These are phyloP conservation scores for Phasia obesa DNA, from an alignment of 2,888 invertebrate genomes.

Conservation along the genomic window DNA sequence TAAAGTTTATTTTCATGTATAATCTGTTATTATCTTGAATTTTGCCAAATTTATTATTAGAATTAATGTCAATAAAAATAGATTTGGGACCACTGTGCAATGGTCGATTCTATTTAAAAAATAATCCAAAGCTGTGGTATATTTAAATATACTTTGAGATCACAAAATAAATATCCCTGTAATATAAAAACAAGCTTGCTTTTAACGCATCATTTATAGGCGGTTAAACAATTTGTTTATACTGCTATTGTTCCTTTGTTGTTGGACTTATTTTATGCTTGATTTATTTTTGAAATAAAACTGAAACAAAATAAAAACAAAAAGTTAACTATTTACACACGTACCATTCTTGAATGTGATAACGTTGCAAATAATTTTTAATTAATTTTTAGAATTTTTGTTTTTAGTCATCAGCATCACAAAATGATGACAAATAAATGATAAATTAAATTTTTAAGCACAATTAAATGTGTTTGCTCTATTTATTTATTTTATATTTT, in stretches of 20 bases:
- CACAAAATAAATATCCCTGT: too few relatives aligned
- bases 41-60: too few relatives aligned
- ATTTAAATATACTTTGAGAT: too few relatives aligned
- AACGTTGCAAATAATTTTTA: conserved; percentile 2
- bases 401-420: conserved; percentile 46
- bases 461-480: conserved; percentile 34
- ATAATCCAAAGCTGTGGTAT: too few relatives aligned
- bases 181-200: conserved; percentile 29
- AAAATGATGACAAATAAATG: conserved; percentile 32
- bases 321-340: not conserved
- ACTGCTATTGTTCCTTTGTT: conserved; percentile 21
- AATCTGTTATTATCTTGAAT: too few relatives aligned
- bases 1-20: too few relatives aligned
- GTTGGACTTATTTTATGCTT: conserved; percentile 36
- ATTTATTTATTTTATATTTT: conserved; percentile 10
- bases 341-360: not conserved
- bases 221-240: conserved; percentile 57
- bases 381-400: not conserved
- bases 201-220: conserved; percentile 15
- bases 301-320: not conserved
- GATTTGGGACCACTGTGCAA: too few relatives aligned
- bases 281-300: conserved; percentile 34
- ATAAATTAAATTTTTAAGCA: conserved; percentile 28
- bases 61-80: too few relatives aligned
- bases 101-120: too few relatives aligned